A percentile compares a stretch with the other conserved stretches of the same genome.
These are phyloP conservation scores for Pocillopora verrucosa DNA, from an alignment of 64 coral and sea anemone species.

Conservation along the genomic window DNA sequence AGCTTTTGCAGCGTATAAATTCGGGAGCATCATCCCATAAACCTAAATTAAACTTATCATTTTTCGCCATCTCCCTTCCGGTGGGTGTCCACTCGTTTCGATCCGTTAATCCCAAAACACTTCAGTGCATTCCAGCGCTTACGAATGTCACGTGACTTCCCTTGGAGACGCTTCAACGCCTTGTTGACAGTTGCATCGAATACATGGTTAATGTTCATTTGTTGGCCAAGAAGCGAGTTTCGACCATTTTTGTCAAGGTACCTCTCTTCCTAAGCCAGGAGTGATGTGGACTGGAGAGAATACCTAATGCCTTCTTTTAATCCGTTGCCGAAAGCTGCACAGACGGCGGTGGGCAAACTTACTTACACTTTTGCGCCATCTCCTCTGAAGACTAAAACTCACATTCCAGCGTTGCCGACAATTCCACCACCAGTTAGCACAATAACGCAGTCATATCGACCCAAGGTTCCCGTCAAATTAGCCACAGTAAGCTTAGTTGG, in stretches of 20 bases:
- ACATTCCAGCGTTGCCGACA: constrained; percentile 18
- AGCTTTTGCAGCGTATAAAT: too few species aligned
- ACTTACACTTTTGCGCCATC: constrained; percentile 23
- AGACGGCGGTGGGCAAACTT: constrained; percentile 10
- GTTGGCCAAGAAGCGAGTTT: neutral
- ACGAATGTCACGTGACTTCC: constrained; percentile 16
- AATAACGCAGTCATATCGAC: constrained; percentile 23
- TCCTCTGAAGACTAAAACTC: neutral
- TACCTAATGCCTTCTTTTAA: constrained; percentile 15
- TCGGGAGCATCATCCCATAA: too few species aligned
- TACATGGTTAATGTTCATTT: neutral
- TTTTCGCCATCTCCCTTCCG: too few species aligned
- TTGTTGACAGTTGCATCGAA: neutral
- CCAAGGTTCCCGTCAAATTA: constrained; percentile 29
- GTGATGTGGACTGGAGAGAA: constrained; percentile 16
- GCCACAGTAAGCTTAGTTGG: constrained; percentile 38
- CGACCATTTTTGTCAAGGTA: neutral
- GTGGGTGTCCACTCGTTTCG: too few species aligned
- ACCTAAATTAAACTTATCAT: too few species aligned
- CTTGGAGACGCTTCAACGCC: constrained; percentile 16
- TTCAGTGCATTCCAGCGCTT: neutral
- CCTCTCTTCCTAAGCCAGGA: neutral
- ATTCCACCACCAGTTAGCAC: constrained; percentile 18
- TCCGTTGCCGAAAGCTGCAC: constrained; percentile 6
- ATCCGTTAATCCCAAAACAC: too few species aligned